Evolutionary conservation across 2,113 vertebrate species (phyloP).

Genomic region (Erinaceus europaeus): DNA sequence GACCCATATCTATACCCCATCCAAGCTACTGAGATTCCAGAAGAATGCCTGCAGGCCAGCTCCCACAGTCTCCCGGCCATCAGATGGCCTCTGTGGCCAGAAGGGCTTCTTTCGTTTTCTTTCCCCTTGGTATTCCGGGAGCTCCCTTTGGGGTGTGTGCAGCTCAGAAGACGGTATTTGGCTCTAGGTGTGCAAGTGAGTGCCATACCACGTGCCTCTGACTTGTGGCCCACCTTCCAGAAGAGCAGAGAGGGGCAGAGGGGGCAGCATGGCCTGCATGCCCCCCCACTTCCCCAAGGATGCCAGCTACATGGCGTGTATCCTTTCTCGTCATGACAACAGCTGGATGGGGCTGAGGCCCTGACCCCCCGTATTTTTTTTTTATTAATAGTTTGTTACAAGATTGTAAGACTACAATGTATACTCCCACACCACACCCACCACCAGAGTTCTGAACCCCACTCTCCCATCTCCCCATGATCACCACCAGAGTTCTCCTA

Average conservation of each 20-base stretch:
- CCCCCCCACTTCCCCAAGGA: background rate
- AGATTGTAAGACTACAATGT: too few species aligned
- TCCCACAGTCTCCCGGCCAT: background rate
- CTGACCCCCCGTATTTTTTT: too few species aligned
- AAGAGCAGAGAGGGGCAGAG: background rate
- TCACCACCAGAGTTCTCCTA: too few species aligned
- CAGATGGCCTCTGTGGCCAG: background rate
- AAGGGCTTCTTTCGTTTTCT: background rate
- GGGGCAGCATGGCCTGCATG: background rate
- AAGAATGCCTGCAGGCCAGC: background rate
- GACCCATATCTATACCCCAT: slow-evolving; percentile 17
- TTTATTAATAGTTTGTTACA: too few species aligned
- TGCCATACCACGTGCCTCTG: background rate
- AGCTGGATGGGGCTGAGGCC: too few species aligned
- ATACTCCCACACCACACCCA: too few species aligned
- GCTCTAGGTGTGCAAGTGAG: slow-evolving; percentile 8
- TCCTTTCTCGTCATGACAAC: too few species aligned
- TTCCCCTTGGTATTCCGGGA: background rate
- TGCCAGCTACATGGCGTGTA: background rate
- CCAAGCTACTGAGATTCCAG: background rate
- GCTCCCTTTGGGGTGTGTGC: background rate
- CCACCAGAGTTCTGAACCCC: too few species aligned
- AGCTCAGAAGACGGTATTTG: slow-evolving; percentile 5
- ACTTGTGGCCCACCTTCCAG: background rate
- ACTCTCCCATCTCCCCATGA: too few species aligned